Evolutionary conservation across 2,888 invertebrate genomes (phyloP).

Genomic region (Epistrophella euchroma): DNA sequence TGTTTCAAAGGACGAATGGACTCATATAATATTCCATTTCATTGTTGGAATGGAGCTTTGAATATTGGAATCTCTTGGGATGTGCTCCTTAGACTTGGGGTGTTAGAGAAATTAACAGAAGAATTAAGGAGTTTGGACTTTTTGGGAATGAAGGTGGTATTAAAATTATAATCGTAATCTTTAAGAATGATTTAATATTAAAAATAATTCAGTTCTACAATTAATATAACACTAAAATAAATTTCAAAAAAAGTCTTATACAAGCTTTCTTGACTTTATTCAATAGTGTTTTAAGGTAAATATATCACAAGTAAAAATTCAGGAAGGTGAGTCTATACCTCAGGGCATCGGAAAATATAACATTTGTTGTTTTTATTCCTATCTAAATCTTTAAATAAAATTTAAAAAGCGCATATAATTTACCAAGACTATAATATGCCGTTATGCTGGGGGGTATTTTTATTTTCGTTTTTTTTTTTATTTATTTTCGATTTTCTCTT

Average conservation of each 20-base stretch:
- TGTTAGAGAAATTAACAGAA: constrained; percentile 51
- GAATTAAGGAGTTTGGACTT: constrained; percentile 9
- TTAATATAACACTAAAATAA: background rate
- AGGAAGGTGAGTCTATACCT: too few relatives aligned
- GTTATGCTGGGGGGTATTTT: too few relatives aligned
- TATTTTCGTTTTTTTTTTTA: too few relatives aligned
- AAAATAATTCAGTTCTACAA: background rate
- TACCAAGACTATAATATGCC: too few relatives aligned
- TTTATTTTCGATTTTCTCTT: too few relatives aligned
- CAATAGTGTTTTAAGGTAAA: too few relatives aligned
- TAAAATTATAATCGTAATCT: background rate
- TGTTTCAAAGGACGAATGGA: constrained; percentile 67
- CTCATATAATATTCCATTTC: constrained; percentile 76
- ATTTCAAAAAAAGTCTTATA: background rate
- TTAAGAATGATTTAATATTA: background rate
- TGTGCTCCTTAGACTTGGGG: constrained; percentile 28
- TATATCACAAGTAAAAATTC: too few relatives aligned
- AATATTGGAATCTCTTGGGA: constrained; percentile 52
- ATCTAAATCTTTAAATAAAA: too few relatives aligned
- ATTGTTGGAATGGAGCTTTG: constrained; percentile 55
- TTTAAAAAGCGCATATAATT: too few relatives aligned
- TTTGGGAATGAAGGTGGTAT: background rate
- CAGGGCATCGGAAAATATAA: too few relatives aligned
- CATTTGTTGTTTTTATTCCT: too few relatives aligned
- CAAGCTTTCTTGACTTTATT: too few relatives aligned